Evolutionary conservation across 2,113 vertebrate genomes (phyloP).

Genomic region (Prinia subflava): DNA sequence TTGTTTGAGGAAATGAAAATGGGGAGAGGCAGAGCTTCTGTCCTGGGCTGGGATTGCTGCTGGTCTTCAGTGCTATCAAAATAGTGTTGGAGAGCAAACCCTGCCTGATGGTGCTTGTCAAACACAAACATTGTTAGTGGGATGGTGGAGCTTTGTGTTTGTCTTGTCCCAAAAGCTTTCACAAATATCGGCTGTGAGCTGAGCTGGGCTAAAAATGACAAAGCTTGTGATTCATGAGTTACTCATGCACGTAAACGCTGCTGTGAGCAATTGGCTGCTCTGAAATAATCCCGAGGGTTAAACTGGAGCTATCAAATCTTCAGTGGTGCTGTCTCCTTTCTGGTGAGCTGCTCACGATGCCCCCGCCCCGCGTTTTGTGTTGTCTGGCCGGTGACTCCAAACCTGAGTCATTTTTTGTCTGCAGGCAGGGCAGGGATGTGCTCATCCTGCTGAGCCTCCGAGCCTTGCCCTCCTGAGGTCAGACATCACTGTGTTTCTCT

Average conservation of each 20-base stretch:
- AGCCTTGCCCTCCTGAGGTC: neutral
- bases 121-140: neutral
- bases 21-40: neutral
- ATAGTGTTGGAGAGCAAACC: neutral
- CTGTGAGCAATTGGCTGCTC: neutral
- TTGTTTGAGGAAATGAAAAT: slow-evolving; percentile 5
- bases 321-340: too few relatives aligned
- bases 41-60: neutral
- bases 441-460: neutral
- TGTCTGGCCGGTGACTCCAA: neutral
- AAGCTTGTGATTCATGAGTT: neutral
- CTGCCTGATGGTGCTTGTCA: neutral
- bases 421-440: neutral
- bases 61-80: neutral
- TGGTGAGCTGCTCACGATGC: accelerated
- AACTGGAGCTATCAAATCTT: neutral
- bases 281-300: neutral
- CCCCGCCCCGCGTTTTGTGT: neutral
- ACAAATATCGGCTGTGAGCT: neutral
- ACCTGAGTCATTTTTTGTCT: neutral
- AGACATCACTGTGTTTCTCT: neutral
- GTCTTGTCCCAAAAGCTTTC: neutral
- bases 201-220: neutral
- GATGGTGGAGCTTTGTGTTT: neutral
- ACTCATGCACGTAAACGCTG: accelerated